phyloP scores from a whole-genome alignment of 2,888 invertebrate genomes.

The Drosophila pseudotalamancana region DNA sequence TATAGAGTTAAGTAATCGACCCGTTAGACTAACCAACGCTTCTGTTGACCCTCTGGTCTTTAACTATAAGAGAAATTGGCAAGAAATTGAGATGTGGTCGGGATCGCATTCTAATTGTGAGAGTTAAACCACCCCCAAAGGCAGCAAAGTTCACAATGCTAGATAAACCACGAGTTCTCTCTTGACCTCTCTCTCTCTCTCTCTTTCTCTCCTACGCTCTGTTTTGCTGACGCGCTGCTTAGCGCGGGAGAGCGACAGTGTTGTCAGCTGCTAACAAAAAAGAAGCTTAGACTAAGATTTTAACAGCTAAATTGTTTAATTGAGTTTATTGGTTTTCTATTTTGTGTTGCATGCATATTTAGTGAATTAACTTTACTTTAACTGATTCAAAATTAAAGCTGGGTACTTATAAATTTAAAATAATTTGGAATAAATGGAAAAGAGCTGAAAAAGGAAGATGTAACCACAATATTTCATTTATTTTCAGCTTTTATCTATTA shows the following conservation, averaged over 20 bases:
- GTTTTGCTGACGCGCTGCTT: neutral
- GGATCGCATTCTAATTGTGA: neutral
- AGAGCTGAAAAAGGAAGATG: too few relatives aligned
- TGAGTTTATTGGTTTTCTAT: too few relatives aligned
- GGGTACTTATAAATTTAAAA: too few relatives aligned
- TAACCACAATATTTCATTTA: too few relatives aligned
- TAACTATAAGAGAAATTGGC: neutral
- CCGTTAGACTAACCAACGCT: neutral
- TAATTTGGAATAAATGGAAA: too few relatives aligned
- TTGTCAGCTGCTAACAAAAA: slow-evolving; percentile 2
- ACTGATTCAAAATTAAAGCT: too few relatives aligned
- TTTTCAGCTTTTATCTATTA: too few relatives aligned
- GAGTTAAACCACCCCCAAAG: slow-evolving; percentile 19
- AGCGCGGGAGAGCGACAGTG: slow-evolving; percentile 15
- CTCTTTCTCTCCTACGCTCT: neutral
- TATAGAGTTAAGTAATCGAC: too few relatives aligned
- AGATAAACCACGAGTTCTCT: neutral
- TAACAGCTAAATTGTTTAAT: neutral
- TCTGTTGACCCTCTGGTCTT: neutral
- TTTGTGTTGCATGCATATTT: too few relatives aligned
- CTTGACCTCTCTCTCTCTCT: neutral
- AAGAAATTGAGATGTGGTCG: neutral
- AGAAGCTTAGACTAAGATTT: too few relatives aligned
- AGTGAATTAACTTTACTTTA: too few relatives aligned
- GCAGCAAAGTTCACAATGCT: neutral